Evolutionary conservation across 2,888 invertebrate genomes (phyloP).

Genomic region (Myopa testacea): DNA sequence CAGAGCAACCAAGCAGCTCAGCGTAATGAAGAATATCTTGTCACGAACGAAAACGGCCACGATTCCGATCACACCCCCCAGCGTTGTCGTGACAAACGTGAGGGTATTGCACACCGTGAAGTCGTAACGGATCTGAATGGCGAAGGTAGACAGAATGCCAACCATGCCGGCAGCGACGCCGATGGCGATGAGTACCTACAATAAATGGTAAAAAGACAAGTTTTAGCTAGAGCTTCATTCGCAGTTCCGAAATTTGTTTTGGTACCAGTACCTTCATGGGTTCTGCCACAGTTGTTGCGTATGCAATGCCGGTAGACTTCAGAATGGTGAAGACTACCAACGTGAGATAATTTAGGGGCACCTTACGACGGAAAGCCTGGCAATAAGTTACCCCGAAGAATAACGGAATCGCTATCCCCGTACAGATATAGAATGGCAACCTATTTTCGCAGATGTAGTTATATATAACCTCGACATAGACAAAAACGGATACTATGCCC

Average conservation of each 20-base stretch:
- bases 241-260: constrained; percentile 40
- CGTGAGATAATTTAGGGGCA: constrained; percentile 87
- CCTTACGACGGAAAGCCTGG: constrained; percentile 70
- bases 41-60: constrained; percentile 72
- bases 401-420: constrained; percentile 75
- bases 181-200: constrained; percentile 81
- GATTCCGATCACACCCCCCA: constrained; percentile 81
- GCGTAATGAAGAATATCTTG: constrained; percentile 71
- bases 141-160: constrained; percentile 85
- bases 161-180: constrained; percentile 87
- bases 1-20: constrained; percentile 84
- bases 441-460: constrained; percentile 71
- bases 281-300: constrained; percentile 72
- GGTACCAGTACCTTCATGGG: constrained; percentile 62
- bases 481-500: constrained; percentile 78
- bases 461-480: constrained; percentile 74
- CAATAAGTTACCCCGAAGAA: constrained; percentile 71
- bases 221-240: too few species aligned
- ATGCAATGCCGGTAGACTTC: constrained; percentile 82
- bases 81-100: constrained; percentile 77
- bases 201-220: too few species aligned
- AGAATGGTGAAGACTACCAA: constrained; percentile 83
- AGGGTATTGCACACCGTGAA: constrained; percentile 82
- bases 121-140: constrained; percentile 89
- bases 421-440: constrained; percentile 74